phyloP scores from a whole-genome alignment of 2,113 vertebrate genomes.

The Chaetops frenatus region DNA sequence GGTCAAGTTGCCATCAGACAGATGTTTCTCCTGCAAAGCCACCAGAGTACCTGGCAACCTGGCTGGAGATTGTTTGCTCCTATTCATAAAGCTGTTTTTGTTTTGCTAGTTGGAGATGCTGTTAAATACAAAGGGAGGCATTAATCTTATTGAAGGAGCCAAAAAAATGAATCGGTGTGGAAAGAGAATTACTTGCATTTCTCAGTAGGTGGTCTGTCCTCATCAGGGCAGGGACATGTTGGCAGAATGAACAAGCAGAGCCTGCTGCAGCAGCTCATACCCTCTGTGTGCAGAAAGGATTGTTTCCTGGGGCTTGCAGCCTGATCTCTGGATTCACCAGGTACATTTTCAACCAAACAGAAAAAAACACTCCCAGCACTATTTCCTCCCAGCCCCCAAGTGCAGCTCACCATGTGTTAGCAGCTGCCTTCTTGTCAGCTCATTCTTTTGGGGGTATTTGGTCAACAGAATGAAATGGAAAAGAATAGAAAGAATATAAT shows the following conservation, averaged over 20 bases:
- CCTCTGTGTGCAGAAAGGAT: neutral
- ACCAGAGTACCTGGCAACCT: neutral
- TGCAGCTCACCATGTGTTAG: neutral
- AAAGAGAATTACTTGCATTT: neutral
- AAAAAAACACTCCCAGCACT: neutral
- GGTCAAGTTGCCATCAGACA: neutral
- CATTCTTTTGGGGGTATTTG: accelerated
- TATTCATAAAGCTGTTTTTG: neutral
- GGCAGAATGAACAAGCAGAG: neutral
- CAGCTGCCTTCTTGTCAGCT: neutral
- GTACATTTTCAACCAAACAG: neutral
- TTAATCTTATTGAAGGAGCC: neutral
- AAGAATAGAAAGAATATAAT: neutral
- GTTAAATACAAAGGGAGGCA: neutral
- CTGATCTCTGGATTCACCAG: neutral
- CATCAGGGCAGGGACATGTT: accelerated
- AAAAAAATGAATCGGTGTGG: neutral
- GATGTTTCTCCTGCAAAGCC: neutral
- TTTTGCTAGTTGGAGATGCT: neutral
- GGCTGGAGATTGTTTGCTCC: neutral
- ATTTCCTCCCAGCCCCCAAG: neutral
- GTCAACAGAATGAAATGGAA: neutral
- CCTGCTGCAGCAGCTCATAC: neutral
- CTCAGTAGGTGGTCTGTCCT: neutral
- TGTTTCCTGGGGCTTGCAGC: neutral